Evolutionary conservation across 2,113 vertebrate genomes (phyloP).

Genomic region (Fulmarus glacialis): DNA sequence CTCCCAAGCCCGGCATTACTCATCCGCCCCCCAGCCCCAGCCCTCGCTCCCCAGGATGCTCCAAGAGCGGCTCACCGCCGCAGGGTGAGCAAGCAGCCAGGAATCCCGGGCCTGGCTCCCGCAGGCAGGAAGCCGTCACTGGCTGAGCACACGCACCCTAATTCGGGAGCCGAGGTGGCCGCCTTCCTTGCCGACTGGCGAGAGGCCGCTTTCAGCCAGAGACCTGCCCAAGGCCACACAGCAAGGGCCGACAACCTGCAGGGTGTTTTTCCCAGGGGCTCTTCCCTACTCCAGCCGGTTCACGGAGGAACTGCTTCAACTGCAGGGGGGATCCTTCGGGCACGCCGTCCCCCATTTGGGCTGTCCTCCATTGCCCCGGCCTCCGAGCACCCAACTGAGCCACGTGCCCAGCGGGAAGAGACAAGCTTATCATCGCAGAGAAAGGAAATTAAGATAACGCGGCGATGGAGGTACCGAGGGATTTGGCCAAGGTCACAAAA

Average conservation of each 20-base stretch:
- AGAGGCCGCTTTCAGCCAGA: neutral
- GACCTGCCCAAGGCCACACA: neutral
- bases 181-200: neutral
- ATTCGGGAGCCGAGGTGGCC: neutral
- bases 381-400: neutral
- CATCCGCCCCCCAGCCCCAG: neutral
- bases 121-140: neutral
- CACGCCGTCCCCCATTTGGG: accelerated
- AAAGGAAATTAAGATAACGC: constrained; percentile 47
- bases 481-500: constrained; percentile 60
- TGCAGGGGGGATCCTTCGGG: neutral
- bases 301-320: neutral
- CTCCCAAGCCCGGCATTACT: neutral
- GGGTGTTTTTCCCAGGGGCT: neutral
- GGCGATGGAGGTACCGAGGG: neutral
- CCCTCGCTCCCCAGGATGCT: neutral
- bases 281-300: neutral
- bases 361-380: neutral
- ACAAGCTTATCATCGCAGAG: constrained; percentile 17
- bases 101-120: neutral
- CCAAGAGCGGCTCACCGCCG: neutral
- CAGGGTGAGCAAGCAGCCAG: constrained; percentile 25
- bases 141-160: neutral
- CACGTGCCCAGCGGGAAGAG: neutral
- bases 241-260: neutral